Evolutionary conservation across 2,888 invertebrate species (phyloP).

Genomic region (Hirtodrosophila trivittata): DNA sequence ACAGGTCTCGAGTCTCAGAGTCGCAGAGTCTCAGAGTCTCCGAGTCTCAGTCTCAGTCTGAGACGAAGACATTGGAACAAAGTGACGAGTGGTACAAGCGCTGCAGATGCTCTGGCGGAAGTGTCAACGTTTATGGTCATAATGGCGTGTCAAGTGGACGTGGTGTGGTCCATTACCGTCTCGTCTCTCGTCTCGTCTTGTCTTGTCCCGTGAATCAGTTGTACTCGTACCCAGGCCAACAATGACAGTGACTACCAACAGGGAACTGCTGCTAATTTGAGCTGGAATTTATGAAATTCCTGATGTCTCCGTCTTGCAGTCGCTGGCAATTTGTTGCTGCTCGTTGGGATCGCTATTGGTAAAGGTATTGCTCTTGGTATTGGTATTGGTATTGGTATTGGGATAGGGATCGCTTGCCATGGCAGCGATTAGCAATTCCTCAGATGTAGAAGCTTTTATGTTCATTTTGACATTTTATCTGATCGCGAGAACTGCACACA

Average conservation of each 20-base stretch:
- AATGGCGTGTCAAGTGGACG: conserved; percentile 77
- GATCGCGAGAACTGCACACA: conserved; percentile 81
- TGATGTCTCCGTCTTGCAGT: conserved; percentile 39
- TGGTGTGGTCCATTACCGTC: conserved; percentile 76
- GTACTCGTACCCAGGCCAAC: too few species aligned
- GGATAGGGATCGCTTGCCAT: conserved; percentile 22
- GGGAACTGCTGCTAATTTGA: conserved; percentile 66
- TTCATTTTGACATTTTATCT: conserved; percentile 82
- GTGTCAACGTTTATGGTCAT: conserved; percentile 81
- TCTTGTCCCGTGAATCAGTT: conserved; percentile 47
- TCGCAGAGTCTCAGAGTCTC: too few species aligned
- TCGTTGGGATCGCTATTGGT: conserved; percentile 57
- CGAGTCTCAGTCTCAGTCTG: too few species aligned
- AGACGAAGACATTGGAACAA: conserved; percentile 36
- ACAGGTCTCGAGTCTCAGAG: too few species aligned
- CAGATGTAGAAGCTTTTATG: conserved; percentile 82
- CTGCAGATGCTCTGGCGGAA: conserved; percentile 60
- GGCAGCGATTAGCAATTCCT: conserved; percentile 78
- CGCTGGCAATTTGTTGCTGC: conserved; percentile 41
- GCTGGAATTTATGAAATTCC: conserved; percentile 76
- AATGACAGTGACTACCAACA: conserved; percentile 16
- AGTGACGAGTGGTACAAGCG: conserved; percentile 37
- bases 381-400: conserved; percentile 24
- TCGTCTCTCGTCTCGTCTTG: conserved; percentile 6
- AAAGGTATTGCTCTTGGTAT: conserved; percentile 23